Conservation (phyloP, 1,140 invertebrate species). For the Panulirus ornatus region DNA sequence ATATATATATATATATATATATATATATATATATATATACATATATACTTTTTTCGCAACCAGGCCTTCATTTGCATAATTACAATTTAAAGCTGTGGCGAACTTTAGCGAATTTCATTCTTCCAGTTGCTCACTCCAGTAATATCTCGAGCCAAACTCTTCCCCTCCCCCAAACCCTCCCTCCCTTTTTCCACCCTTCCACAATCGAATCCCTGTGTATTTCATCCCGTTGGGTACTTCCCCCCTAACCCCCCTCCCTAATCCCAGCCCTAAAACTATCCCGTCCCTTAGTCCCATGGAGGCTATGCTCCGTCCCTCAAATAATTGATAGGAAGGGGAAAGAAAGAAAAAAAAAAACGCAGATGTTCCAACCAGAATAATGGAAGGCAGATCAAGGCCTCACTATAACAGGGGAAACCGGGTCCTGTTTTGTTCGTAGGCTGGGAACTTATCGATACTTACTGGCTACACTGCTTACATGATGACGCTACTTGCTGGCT, state of each 20-base stretch:
- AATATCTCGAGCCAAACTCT: too few relatives aligned
- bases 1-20: too few relatives aligned
- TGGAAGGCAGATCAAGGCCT: constrained; percentile 27
- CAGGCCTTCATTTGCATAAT: constrained; percentile 35
- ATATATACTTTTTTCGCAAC: constrained; percentile 22
- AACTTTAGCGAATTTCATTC: too few relatives aligned
- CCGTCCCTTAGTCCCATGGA: background rate
- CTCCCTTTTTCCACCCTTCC: background rate
- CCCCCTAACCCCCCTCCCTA: background rate
- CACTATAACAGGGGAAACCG: constrained; percentile 28
- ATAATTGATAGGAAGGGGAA: too few relatives aligned
- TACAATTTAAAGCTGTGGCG: constrained; percentile 19
- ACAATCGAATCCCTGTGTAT: background rate
- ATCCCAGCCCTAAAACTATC: background rate
- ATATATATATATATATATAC: too few relatives aligned
- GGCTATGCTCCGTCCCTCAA: constrained; percentile 3
- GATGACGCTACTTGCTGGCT: background rate
- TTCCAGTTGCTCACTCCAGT: too few relatives aligned
- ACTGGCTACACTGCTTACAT: background rate
- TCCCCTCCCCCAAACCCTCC: background rate
- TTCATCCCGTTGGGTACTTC: background rate
- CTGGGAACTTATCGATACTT: too few relatives aligned
- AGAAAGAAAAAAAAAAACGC: constrained; percentile 44
- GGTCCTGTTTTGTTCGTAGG: constrained; percentile 7
- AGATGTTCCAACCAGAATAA: constrained; percentile 33